A percentile compares a stretch with the other conserved stretches of the same genome.
Evolutionary conservation across 2,113 vertebrate genomes (phyloP).

Genomic region (Macroglossus sobrinus): DNA sequence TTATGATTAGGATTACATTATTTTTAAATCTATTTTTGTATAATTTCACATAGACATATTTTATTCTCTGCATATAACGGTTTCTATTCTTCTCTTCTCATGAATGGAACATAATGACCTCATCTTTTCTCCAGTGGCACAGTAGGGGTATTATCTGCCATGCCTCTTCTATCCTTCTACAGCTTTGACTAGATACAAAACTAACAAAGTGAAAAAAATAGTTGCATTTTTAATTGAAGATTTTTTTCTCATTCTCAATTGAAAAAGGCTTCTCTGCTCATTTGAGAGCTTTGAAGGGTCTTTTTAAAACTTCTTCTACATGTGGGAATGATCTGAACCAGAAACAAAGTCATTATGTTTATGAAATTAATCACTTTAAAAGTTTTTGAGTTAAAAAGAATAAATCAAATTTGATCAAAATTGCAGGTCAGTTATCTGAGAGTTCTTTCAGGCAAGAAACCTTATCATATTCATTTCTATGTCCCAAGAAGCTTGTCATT

Average conservation of each 20-base stretch:
- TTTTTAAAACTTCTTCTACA: conserved; percentile 31
- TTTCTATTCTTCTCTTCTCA: not conserved
- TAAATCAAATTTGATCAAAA: conserved; percentile 1
- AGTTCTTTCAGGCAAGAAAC: not conserved
- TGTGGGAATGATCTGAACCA: conserved; percentile 1
- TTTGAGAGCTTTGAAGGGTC: not conserved
- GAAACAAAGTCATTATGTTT: conserved; percentile 15
- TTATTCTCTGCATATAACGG: not conserved
- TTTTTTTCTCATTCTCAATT: not conserved
- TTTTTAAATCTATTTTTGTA: not conserved
- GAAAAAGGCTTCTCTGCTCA: not conserved
- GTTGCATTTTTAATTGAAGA: not conserved
- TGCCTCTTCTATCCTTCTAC: not conserved
- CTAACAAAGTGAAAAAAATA: not conserved
- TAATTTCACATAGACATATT: not conserved
- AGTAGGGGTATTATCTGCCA: not conserved
- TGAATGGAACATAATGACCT: not conserved
- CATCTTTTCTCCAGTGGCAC: not conserved
- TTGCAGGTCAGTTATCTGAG: not conserved
- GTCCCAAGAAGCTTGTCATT: not conserved
- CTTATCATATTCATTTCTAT: not conserved
- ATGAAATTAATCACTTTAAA: conserved; percentile 29
- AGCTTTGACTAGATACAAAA: not conserved
- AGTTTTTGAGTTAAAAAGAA: conserved; percentile 10
- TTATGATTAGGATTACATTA: not conserved